phyloP scores from a whole-genome alignment of 64 coral and sea anemone species.

The Montipora sp. region DNA sequence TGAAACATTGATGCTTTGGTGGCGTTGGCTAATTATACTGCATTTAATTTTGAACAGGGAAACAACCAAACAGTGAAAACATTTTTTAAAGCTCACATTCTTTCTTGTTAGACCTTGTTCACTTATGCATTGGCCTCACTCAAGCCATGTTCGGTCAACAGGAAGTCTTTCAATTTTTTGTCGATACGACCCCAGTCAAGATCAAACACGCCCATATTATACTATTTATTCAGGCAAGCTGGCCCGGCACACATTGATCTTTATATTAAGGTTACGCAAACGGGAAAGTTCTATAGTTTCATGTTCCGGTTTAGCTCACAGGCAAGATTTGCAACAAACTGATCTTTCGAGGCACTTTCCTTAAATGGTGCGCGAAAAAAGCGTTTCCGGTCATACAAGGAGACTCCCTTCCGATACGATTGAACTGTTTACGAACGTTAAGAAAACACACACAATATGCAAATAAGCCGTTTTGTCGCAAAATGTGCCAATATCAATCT shows the following conservation, averaged over 20 bases:
- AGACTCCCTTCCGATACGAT: constrained; percentile 40
- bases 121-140: too few species aligned
- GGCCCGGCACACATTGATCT: background rate
- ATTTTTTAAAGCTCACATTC: too few species aligned
- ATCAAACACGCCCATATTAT: background rate
- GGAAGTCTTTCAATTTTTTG: too few species aligned
- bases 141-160: too few species aligned
- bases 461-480: background rate
- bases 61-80: too few species aligned
- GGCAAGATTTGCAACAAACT: background rate
- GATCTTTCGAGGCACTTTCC: background rate
- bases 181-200: background rate
- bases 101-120: too few species aligned
- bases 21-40: too few species aligned
- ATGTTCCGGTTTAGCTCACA: constrained; percentile 18
- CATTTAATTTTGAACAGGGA: too few species aligned
- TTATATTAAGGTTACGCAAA: background rate
- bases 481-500: background rate
- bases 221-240: background rate
- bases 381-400: constrained; percentile 2
- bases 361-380: constrained; percentile 14
- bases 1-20: too few species aligned
- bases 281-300: background rate
- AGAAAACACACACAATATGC: background rate
- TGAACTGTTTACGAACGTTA: background rate